Conservation (phyloP, 2,797 vertebrate species). For the Chromobotia macracanthus region DNA sequence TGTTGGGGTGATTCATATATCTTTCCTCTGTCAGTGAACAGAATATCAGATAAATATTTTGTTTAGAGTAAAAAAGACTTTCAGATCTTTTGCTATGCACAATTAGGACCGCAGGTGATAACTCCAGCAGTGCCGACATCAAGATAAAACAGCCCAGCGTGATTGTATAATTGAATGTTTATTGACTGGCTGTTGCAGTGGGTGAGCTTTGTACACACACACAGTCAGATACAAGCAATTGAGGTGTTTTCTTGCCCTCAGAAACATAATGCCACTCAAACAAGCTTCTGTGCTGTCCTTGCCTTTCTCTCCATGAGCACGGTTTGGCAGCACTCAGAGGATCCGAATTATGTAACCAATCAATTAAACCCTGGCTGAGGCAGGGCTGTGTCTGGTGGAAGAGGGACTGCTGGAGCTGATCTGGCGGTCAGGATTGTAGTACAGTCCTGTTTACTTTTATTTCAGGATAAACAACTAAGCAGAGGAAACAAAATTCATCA, state of each 20-base stretch:
- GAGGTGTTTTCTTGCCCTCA: conserved; percentile 22
- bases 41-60: conserved; percentile 47
- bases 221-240: conserved; percentile 50
- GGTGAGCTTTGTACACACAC: conserved; percentile 44
- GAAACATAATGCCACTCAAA: conserved; percentile 49
- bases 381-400: conserved; percentile 5
- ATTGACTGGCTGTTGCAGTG: conserved; percentile 55
- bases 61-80: not conserved
- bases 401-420: not conserved
- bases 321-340: conserved; percentile 1
- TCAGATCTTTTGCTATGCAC: conserved; percentile 43
- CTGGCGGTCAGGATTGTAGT: conserved; percentile 10
- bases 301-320: not conserved
- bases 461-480: not conserved
- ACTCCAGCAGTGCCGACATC: conserved; percentile 48
- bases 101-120: not conserved
- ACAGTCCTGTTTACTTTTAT: conserved; percentile 11
- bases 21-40: conserved; percentile 49
- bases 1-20: conserved; percentile 64
- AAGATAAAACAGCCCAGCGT: conserved; percentile 54
- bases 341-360: conserved; percentile 49
- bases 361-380: conserved; percentile 46
- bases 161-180: conserved; percentile 61
- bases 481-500: not conserved
- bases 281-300: conserved; percentile 28